A percentile compares a stretch with the other conserved stretches of the same genome.
phyloP scores from a whole-genome alignment of 2,888 invertebrate species.

The Chrysolina oricalcia region DNA sequence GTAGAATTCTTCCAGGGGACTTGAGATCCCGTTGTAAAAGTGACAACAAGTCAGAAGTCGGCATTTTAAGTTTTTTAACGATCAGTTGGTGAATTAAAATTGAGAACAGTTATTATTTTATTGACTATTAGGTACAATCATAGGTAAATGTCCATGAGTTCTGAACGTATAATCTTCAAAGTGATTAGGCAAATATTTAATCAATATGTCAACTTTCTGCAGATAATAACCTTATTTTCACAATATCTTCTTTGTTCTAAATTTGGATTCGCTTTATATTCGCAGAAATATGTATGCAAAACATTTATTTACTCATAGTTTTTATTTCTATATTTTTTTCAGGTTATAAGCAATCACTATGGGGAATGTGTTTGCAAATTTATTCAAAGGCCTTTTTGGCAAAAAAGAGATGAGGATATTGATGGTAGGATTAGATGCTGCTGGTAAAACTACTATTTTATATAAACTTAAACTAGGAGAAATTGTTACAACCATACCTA shows the following conservation, averaged over 20 bases:
- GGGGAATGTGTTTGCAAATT: slow-evolving; percentile 97
- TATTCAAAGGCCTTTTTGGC: slow-evolving; percentile 99
- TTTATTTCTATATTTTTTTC: slow-evolving; percentile 52
- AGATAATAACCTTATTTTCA: slow-evolving; percentile 66
- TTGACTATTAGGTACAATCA: neutral
- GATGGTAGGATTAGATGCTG: slow-evolving; percentile 99
- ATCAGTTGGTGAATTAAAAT: neutral
- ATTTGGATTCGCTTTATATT: slow-evolving; percentile 54
- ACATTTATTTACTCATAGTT: slow-evolving; percentile 10
- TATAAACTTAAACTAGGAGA: slow-evolving; percentile 99
- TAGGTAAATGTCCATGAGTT: slow-evolving; percentile 23
- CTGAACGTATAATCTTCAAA: slow-evolving; percentile 18
- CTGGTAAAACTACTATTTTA: slow-evolving; percentile 99
- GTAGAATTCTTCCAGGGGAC: slow-evolving; percentile 3
- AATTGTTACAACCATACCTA: slow-evolving; percentile 99
- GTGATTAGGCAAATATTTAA: slow-evolving; percentile 57
- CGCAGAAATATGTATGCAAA: slow-evolving; percentile 16
- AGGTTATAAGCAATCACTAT: slow-evolving; percentile 80
- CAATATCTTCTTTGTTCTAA: slow-evolving; percentile 66
- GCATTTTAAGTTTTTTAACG: slow-evolving; percentile 64
- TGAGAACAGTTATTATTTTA: neutral
- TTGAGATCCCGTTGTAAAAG: slow-evolving; percentile 58
- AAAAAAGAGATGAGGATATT: slow-evolving; percentile 99
- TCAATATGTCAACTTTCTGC: slow-evolving; percentile 68
- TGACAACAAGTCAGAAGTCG: slow-evolving; percentile 75